These are phyloP conservation scores for Notechis scutatus DNA, from an alignment of 2,113 vertebrate genomes.

Conservation along the genomic window DNA sequence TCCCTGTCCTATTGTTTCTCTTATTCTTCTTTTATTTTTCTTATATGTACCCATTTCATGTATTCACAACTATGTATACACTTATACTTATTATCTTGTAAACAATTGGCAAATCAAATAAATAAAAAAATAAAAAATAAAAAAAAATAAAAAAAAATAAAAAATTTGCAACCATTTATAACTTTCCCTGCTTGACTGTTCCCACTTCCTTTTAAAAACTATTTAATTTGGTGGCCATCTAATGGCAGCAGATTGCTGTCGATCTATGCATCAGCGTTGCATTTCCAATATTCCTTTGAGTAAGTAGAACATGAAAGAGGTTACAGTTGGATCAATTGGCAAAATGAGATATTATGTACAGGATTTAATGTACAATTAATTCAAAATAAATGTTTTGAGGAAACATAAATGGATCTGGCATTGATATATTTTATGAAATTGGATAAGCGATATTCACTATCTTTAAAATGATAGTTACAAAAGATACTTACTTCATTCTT, in stretches of 20 bases:
- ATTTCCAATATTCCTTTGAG: not conserved
- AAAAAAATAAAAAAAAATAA: too few species aligned
- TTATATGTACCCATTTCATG: too few species aligned
- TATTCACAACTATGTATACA: too few species aligned
- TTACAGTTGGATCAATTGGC: not conserved
- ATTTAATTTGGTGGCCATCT: not conserved
- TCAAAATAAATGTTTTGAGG: not conserved
- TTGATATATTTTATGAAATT: not conserved
- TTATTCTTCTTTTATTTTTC: too few species aligned
- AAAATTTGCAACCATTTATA: not conserved
- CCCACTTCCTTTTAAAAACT: not conserved
- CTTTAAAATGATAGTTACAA: not conserved
- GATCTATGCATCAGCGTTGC: not conserved
- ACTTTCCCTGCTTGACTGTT: not conserved
- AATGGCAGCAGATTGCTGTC: not conserved
- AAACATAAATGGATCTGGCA: not conserved
- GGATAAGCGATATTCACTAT: not conserved
- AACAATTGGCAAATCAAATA: too few species aligned
- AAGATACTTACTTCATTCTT: not conserved
- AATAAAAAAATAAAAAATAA: too few species aligned
- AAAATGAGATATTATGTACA: not conserved
- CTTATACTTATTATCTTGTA: too few species aligned
- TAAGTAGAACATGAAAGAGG: not conserved
- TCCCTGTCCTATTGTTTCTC: too few species aligned
- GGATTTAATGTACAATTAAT: not conserved